These are phyloP conservation scores for Drosophila buzzatii DNA, from an alignment of 2,888 invertebrate genomes.

Conservation along the genomic window DNA sequence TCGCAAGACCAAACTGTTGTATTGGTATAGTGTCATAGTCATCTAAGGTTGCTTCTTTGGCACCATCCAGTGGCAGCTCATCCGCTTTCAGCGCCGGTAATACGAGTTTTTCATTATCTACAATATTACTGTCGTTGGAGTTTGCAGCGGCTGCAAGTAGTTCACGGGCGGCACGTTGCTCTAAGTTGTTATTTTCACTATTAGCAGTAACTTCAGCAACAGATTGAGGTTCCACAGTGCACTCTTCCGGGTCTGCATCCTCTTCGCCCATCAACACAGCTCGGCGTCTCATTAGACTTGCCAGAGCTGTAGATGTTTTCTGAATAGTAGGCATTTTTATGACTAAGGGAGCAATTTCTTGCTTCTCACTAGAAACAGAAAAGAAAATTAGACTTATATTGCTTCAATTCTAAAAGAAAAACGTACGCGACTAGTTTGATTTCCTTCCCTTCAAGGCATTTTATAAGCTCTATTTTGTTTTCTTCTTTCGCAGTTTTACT, in stretches of 20 bases:
- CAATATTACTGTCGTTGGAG: conserved; percentile 78
- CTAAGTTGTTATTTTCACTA: conserved; percentile 83
- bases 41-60: conserved; percentile 89
- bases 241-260: conserved; percentile 75
- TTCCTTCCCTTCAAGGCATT: conserved; percentile 91
- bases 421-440: conserved; percentile 92
- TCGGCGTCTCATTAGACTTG: conserved; percentile 82
- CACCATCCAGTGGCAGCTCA: conserved; percentile 87
- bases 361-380: conserved; percentile 84
- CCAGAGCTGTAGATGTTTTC: conserved; percentile 86
- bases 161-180: conserved; percentile 91
- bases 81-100: conserved; percentile 87
- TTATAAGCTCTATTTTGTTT: conserved; percentile 89
- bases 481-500: conserved; percentile 84
- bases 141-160: conserved; percentile 87
- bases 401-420: neutral
- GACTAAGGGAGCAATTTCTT: conserved; percentile 86
- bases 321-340: conserved; percentile 89
- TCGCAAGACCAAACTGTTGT: conserved; percentile 94
- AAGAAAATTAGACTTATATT: neutral
- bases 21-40: conserved; percentile 91
- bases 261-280: conserved; percentile 85
- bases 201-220: conserved; percentile 73
- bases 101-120: conserved; percentile 84
- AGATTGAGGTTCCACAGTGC: conserved; percentile 28